phyloP scores from a whole-genome alignment of 1,140 invertebrate species.

The Mamestra configurata region DNA sequence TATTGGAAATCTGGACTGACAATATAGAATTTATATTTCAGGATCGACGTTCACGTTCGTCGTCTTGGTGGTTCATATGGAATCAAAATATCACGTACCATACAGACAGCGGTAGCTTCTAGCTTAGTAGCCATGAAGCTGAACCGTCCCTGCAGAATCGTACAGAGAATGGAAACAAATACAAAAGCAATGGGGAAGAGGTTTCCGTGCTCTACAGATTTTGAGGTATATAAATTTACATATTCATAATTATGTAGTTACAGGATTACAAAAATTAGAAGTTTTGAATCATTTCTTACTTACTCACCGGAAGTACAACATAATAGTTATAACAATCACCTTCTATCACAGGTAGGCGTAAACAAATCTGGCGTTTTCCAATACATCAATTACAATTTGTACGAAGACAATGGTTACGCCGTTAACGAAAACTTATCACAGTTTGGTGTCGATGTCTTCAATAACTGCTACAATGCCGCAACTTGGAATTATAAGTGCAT shows the following conservation, averaged over 20 bases:
- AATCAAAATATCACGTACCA: slow-evolving; percentile 88
- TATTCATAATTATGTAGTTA: too few species aligned
- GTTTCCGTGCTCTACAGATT: slow-evolving; percentile 86
- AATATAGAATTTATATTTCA: too few species aligned
- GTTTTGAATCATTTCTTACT: too few species aligned
- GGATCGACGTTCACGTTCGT: slow-evolving; percentile 89
- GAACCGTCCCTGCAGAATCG: slow-evolving; percentile 61
- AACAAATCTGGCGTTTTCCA: slow-evolving; percentile 90
- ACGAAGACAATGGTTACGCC: slow-evolving; percentile 89
- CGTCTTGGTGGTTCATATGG: slow-evolving; percentile 90
- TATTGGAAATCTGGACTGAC: too few species aligned
- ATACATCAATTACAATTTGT: slow-evolving; percentile 88
- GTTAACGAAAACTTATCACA: slow-evolving; percentile 27
- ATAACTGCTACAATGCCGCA: slow-evolving; percentile 88
- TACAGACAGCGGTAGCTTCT: slow-evolving; percentile 85
- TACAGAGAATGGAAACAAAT: slow-evolving; percentile 89
- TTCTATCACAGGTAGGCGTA: slow-evolving; percentile 88
- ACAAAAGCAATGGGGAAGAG: slow-evolving; percentile 90
- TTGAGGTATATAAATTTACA: slow-evolving; percentile 89
- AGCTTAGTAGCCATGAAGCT: slow-evolving; percentile 70
- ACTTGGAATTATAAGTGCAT: slow-evolving; percentile 88
- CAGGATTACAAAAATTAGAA: too few species aligned
- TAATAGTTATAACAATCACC: too few species aligned
- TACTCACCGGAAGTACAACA: too few species aligned
- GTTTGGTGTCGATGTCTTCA: slow-evolving; percentile 51